Base-by-base conservation (phyloP, 2,113 vertebrate species). In the Menidia beryllina region DNA sequence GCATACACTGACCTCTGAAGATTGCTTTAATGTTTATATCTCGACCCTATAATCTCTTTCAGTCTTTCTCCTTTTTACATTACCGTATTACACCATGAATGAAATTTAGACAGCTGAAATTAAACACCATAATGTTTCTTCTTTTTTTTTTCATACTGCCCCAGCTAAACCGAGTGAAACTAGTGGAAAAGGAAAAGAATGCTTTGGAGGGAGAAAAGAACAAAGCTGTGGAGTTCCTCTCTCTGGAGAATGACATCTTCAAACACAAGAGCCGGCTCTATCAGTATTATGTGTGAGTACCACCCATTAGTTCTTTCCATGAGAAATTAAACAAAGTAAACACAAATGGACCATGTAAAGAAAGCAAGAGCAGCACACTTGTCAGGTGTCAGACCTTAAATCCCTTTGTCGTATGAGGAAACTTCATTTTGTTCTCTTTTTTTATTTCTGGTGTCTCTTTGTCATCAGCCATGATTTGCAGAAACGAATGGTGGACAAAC, bases 111-210 rank as follows among this genome's bases (percentile, higher is more conserved):
- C 7, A 48, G 8, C 7, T 72, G 24, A 66, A 50, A 56, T 57
- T 65, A 72, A 82, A 4, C 66, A 39, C 52, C 62, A 15, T 12
- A 19, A 34, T 78, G 15, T 77, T 41, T 69, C 69, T n/a, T n/a
- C n/a, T n/a, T n/a, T n/a, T n/a, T n/a, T n/a, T n/a, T n/a, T n/a
- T n/a, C n/a, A n/a, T 11, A 41, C 56, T 82, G 10, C 54, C 47
- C 25, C 17, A 99, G 98, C 92, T 99, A 76, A 98, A 98, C 82
- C 92, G 97, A 87, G 96, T 98, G 61, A 99, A 99, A 83, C 87
- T 98, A 30, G 97, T 99, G 51, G 98, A 99, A 90, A 99, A 96
- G 83, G 97, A 98, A 91, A 99, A 98, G 74, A 95, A 97, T 77
- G 93, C 95, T 56, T 91, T 99, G 90, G 97, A 98, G 88, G 95